Percentiles rank a stretch among this genome's conserved stretches.
These are phyloP conservation scores for Nyctibius grandis DNA, from an alignment of 2,797 vertebrate species.

Conservation along the genomic window DNA sequence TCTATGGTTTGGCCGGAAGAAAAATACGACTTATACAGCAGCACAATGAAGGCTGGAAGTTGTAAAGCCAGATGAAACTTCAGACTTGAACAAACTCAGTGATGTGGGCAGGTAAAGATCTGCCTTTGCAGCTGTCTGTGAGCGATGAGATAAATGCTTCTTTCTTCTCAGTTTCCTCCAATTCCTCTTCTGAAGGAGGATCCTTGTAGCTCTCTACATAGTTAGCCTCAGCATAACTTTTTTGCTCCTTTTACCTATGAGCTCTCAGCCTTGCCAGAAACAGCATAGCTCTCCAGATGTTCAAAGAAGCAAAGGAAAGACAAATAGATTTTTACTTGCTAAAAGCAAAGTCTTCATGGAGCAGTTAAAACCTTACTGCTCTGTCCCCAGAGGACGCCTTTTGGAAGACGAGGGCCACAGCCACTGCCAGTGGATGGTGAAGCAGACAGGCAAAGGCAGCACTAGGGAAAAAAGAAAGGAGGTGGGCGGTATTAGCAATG, in stretches of 20 bases:
- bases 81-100: neutral
- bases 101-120: neutral
- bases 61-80: neutral
- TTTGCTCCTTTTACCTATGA: neutral
- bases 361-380: neutral
- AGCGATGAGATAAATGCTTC: neutral
- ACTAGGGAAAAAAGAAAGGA: neutral
- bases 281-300: neutral
- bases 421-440: neutral
- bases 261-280: neutral
- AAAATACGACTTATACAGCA: neutral
- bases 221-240: neutral
- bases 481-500: rapidly evolving
- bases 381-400: neutral
- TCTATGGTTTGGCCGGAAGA: neutral
- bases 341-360: neutral
- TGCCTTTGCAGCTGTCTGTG: neutral
- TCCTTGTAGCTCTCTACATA: neutral
- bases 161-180: neutral
- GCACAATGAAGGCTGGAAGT: neutral
- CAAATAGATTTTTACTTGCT: neutral
- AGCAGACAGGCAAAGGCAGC: neutral
- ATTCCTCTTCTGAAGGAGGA: neutral
- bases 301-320: neutral
- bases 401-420: neutral